Conservation (phyloP, 2,113 vertebrate species). For the Triplophysa siluroides region DNA sequence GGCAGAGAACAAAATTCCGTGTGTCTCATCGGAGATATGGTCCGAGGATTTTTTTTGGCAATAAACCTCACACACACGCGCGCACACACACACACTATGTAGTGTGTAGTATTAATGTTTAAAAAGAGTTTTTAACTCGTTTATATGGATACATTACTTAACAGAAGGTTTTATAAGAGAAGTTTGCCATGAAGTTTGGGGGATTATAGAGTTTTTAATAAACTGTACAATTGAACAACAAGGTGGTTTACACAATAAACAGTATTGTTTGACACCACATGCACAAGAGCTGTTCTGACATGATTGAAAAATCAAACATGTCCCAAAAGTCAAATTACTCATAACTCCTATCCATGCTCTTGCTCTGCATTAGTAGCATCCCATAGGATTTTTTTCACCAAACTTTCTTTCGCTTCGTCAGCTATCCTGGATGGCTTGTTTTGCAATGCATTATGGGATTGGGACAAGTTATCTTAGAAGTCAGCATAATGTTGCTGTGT, state of each 20-base stretch:
- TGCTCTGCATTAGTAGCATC: too few species aligned
- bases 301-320: background rate
- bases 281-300: too few species aligned
- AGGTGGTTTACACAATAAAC: too few species aligned
- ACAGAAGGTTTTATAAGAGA: background rate
- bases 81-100: conserved; percentile 9
- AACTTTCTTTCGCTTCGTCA: too few species aligned
- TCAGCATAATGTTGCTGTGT: too few species aligned
- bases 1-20: conserved; percentile 47
- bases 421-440: too few species aligned
- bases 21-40: conserved; percentile 46
- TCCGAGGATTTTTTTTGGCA: conserved; percentile 43
- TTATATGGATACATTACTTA: background rate
- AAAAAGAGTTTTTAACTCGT: background rate
- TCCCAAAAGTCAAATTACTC: background rate
- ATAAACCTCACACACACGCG: conserved; percentile 23
- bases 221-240: background rate
- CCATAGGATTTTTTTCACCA: too few species aligned
- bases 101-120: background rate
- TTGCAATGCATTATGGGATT: too few species aligned
- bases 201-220: background rate
- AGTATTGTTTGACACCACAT: background rate
- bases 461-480: too few species aligned
- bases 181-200: background rate
- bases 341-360: background rate